These are phyloP conservation scores for Hoplias malabaricus DNA, from an alignment of 2,113 vertebrate genomes.

Conservation along the genomic window DNA sequence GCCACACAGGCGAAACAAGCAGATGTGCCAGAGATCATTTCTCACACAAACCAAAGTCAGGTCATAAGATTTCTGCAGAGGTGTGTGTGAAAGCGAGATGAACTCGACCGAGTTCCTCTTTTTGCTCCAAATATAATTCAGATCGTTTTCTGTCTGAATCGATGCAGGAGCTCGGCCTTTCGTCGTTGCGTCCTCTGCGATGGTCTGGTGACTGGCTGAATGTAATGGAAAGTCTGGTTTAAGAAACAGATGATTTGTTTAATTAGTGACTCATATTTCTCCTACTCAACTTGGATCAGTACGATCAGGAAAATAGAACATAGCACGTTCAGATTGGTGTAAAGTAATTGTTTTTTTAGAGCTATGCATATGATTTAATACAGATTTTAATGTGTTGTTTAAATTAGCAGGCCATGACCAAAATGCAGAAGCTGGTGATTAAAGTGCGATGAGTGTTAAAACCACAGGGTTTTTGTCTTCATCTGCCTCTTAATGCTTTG, in stretches of 20 bases:
- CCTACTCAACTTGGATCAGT: too few relatives aligned
- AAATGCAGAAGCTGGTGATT: too few relatives aligned
- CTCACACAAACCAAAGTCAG: slow-evolving; percentile 24
- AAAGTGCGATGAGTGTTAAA: too few relatives aligned
- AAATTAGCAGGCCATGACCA: too few relatives aligned
- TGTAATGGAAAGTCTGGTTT: background rate
- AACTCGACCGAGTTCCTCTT: slow-evolving; percentile 48
- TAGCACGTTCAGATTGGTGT: too few relatives aligned
- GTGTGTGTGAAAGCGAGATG: slow-evolving; percentile 46
- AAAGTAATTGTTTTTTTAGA: too few relatives aligned
- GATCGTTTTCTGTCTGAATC: slow-evolving; percentile 34
- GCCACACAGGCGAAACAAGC: slow-evolving; percentile 52
- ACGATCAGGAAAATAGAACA: too few relatives aligned
- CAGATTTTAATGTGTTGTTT: too few relatives aligned
- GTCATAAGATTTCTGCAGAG: slow-evolving; percentile 35
- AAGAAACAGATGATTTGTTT: background rate
- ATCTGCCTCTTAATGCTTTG: too few relatives aligned
- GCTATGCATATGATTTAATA: too few relatives aligned
- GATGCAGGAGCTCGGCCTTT: background rate
- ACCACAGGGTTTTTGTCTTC: too few relatives aligned
- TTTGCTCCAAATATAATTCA: slow-evolving; percentile 51
- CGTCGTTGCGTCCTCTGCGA: background rate
- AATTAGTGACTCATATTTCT: too few relatives aligned
- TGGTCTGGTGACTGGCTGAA: background rate
- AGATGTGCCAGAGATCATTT: slow-evolving; percentile 54